These are phyloP conservation scores for Drosophila cognata DNA, from an alignment of 2,888 invertebrate genomes.

Conservation along the genomic window DNA sequence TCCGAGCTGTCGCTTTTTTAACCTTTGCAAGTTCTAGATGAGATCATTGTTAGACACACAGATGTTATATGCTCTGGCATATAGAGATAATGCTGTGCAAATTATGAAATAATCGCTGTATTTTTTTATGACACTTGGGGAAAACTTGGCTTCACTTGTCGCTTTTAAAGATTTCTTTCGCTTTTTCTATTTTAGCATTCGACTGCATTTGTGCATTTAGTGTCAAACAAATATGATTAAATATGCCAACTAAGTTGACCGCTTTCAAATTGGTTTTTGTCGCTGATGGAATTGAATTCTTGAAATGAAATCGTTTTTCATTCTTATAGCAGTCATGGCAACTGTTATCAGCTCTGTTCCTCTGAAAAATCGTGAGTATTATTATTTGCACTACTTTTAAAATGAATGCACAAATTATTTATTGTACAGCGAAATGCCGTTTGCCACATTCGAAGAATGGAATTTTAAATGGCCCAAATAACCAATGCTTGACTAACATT, in stretches of 20 bases:
- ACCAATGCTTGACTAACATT: not conserved
- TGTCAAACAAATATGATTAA: not conserved
- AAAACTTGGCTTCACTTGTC: not conserved
- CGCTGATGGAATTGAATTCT: not conserved
- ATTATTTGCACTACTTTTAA: not conserved
- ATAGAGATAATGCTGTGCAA: not conserved
- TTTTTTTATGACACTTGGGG: not conserved
- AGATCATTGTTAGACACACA: not conserved
- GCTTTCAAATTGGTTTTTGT: not conserved
- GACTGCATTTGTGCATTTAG: not conserved
- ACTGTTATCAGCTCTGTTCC: not conserved
- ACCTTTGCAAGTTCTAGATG: not conserved
- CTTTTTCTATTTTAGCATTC: not conserved
- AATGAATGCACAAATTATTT: not conserved
- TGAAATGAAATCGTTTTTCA: not conserved
- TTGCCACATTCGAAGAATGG: constrained; percentile 25
- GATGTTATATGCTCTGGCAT: not conserved
- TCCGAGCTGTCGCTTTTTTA: not conserved
- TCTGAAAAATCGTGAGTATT: not conserved
- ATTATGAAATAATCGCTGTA: not conserved
- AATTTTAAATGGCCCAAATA: not conserved
- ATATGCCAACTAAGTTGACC: not conserved
- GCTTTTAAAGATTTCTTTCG: not conserved
- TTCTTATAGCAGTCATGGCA: not conserved
- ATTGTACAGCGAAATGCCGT: constrained; percentile 31